Base-by-base conservation (phyloP, 2,888 invertebrate genomes). In the Meandrusa payeni region DNA sequence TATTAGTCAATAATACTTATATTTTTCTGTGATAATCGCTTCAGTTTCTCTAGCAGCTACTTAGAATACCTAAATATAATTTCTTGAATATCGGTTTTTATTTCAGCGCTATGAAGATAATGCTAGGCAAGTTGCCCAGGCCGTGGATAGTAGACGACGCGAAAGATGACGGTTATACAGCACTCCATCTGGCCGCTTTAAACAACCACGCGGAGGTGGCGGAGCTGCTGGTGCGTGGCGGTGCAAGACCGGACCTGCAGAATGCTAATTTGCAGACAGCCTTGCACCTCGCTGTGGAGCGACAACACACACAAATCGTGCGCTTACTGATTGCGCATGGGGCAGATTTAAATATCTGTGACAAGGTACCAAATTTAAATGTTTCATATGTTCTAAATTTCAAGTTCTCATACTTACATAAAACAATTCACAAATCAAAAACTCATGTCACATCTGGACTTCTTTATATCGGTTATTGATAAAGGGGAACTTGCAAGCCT, bases 91-190 rank as follows among this genome's bases (percentile, higher is more conserved):
- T n/a, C n/a, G n/a, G n/a, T n/a, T 20, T 5, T 17, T 20, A 3
- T 90, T 92, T 47, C 88, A 97, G 98, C 83, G 98, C 98, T 39
- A 98, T 98, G 97, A 93, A 97, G 70, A 96, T 97, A 67, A 91
- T 98, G 65, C 89, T 98, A 61, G 93, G 95, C 38, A 98, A 98
- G 85, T 90, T 98, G 48, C 97, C 97, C 20, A 91, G 98, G 12
- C 94, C 96, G 1, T 99, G 98, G 98, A 95, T 98, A 66, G 97
- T 98, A 44, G 98, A 99, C 77, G 98, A 99, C 85, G 98, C 97
- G 65, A 99, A 99, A 74, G 98, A 98, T 76, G 98, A 99, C 68
- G 98, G 98, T 1, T 98, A 98, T 85, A 97, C 98, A 0, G 98
- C 98, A 0, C 89, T 98, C 11, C 98, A 98, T 80, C 90, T 98